Conservation (phyloP, 2,797 vertebrate species). For the Pelodytes ibericus region DNA sequence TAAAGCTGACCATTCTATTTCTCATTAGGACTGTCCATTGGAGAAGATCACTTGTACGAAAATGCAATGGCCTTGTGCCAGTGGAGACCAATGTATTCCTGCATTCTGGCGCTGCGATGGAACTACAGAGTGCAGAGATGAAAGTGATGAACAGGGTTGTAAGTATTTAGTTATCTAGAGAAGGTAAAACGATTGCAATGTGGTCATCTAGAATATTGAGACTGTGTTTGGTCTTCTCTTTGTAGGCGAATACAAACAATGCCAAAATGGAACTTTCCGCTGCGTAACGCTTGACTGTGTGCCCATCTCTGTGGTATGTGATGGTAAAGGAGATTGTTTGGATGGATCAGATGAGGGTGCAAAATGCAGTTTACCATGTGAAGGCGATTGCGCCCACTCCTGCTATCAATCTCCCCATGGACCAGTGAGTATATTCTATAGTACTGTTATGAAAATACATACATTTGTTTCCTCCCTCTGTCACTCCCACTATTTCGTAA, state of each 20-base stretch:
- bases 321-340: constrained; percentile 74
- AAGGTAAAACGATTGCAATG: no score
- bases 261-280: constrained; percentile 73
- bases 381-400: constrained; percentile 70
- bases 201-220: neutral
- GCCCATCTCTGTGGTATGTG: constrained; percentile 73
- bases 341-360: constrained; percentile 83
- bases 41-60: constrained; percentile 65
- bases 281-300: constrained; percentile 78
- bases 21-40: constrained; percentile 71
- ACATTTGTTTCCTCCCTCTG: no score
- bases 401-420: constrained; percentile 83
- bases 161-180: no score
- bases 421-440: constrained; percentile 79
- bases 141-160: constrained; percentile 83
- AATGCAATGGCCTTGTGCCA: constrained; percentile 80
- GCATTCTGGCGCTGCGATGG: constrained; percentile 84
- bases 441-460: no score
- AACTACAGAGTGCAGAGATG: constrained; percentile 78
- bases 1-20: no score
- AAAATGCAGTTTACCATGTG: constrained; percentile 67
- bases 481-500: no score
- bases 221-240: neutral
- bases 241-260: constrained; percentile 73
- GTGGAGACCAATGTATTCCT: constrained; percentile 76